Evolutionary conservation across 2,888 invertebrate genomes (phyloP).

Genomic region (Melangyna quadrimaculata): DNA sequence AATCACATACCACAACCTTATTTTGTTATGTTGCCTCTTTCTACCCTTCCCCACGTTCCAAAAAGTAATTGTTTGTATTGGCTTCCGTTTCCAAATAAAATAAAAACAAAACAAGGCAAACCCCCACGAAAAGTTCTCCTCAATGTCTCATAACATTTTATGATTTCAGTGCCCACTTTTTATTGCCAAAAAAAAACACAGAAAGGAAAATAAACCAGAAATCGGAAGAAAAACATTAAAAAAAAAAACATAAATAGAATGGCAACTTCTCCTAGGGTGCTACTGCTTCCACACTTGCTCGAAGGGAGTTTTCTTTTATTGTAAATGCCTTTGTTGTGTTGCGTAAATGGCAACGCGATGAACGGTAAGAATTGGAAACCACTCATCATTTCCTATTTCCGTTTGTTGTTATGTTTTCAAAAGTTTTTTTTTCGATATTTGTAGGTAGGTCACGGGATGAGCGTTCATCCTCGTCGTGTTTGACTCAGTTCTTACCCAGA

Average conservation of each 20-base stretch:
- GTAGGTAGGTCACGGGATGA: slow-evolving; percentile 1
- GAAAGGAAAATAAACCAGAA: neutral
- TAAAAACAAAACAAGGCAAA: neutral
- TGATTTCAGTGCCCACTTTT: slow-evolving; percentile 23
- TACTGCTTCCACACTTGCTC: neutral
- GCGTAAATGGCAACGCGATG: slow-evolving; percentile 66
- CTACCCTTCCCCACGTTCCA: neutral
- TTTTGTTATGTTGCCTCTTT: neutral
- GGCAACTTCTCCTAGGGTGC: slow-evolving; percentile 29
- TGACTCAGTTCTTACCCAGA: neutral
- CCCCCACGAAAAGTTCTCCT: slow-evolving; percentile 15
- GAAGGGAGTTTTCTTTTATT: slow-evolving; percentile 43
- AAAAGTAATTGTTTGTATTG: slow-evolving; percentile 20
- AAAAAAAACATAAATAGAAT: slow-evolving; percentile 43
- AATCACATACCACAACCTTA: neutral
- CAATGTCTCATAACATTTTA: slow-evolving; percentile 37
- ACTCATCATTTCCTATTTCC: slow-evolving; percentile 69
- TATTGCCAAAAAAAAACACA: neutral
- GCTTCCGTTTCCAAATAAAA: slow-evolving; percentile 58
- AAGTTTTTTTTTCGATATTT: neutral
- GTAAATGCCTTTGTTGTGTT: neutral
- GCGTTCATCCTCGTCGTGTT: neutral
- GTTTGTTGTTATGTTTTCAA: slow-evolving; percentile 55
- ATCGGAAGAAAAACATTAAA: neutral
- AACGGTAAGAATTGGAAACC: slow-evolving; percentile 69